These are phyloP conservation scores for Chauna torquata DNA, from an alignment of 2,113 vertebrate species.

Conservation along the genomic window DNA sequence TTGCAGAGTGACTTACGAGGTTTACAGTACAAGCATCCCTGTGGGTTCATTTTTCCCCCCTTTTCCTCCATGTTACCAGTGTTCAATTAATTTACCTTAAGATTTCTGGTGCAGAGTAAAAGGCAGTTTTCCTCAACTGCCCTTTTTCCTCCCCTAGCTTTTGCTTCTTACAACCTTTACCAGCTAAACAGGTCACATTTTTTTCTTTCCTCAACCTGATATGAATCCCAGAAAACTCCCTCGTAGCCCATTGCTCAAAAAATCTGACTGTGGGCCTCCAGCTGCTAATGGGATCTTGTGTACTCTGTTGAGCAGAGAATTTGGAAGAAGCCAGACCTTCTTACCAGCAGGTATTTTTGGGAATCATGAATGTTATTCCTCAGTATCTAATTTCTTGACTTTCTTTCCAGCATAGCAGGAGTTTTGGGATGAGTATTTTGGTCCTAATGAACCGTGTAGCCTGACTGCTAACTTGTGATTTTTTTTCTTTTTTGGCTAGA, in stretches of 20 bases:
- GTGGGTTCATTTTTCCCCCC: neutral
- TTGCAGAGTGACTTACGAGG: slow-evolving; percentile 39
- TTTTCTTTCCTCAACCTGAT: neutral
- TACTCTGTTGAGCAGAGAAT: neutral
- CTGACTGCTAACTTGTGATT: neutral
- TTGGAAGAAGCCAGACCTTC: slow-evolving; percentile 5
- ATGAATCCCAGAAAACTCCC: neutral
- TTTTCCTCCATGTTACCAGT: slow-evolving; percentile 14
- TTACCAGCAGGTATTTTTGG: neutral
- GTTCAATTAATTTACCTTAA: neutral
- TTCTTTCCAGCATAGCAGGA: neutral
- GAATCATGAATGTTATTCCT: neutral
- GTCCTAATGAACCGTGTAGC: neutral
- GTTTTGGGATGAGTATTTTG: neutral
- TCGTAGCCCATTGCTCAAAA: neutral
- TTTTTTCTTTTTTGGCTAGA: neutral
- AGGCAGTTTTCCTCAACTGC: neutral
- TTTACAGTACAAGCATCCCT: slow-evolving; percentile 25
- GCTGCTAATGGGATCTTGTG: neutral
- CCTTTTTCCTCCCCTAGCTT: neutral
- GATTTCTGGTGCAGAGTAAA: neutral
- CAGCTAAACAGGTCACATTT: neutral
- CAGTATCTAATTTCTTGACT: neutral
- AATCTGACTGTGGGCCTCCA: neutral
- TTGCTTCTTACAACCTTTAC: neutral